Evolutionary conservation across 1,140 invertebrate genomes (phyloP).

Genomic region (Laupala kohalensis): DNA sequence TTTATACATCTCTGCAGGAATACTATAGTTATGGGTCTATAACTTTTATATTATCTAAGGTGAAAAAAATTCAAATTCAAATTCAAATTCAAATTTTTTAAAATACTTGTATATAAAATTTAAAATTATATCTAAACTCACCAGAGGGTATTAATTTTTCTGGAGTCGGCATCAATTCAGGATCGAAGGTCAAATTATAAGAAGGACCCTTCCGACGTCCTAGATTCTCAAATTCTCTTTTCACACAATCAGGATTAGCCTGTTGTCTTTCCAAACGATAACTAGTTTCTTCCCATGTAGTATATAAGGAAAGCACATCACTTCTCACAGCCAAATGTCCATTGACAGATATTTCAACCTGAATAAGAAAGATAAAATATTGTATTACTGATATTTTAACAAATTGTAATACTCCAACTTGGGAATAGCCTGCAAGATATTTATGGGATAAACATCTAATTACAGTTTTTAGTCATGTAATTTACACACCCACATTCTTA

Average conservation of each 20-base stretch:
- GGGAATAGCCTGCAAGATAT: too few relatives aligned
- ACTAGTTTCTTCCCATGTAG: slow-evolving; percentile 92
- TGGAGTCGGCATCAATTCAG: slow-evolving; percentile 30
- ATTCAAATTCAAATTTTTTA: too few relatives aligned
- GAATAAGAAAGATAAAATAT: slow-evolving; percentile 10
- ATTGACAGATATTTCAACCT: slow-evolving; percentile 46
- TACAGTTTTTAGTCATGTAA: too few relatives aligned
- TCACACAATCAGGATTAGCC: slow-evolving; percentile 61
- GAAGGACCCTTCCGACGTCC: slow-evolving; percentile 40
- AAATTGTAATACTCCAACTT: not conserved
- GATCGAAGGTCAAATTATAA: slow-evolving; percentile 58
- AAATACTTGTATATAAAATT: too few relatives aligned
- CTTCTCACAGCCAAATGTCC: slow-evolving; percentile 44
- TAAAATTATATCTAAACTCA: too few relatives aligned
- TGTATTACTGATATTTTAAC: not conserved
- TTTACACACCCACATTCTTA: too few relatives aligned
- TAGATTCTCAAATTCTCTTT: slow-evolving; percentile 56
- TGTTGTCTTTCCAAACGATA: slow-evolving; percentile 77
- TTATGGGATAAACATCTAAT: too few relatives aligned
- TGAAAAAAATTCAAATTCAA: too few relatives aligned
- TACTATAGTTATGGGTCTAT: too few relatives aligned
- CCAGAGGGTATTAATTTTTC: not conserved
- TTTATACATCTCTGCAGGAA: too few relatives aligned
- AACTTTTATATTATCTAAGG: too few relatives aligned
- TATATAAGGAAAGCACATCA: slow-evolving; percentile 50